Percentiles rank a stretch among this genome's conserved stretches.
Conservation (phyloP, 2,797 vertebrate species). For the Halcyon smyrnensis region DNA sequence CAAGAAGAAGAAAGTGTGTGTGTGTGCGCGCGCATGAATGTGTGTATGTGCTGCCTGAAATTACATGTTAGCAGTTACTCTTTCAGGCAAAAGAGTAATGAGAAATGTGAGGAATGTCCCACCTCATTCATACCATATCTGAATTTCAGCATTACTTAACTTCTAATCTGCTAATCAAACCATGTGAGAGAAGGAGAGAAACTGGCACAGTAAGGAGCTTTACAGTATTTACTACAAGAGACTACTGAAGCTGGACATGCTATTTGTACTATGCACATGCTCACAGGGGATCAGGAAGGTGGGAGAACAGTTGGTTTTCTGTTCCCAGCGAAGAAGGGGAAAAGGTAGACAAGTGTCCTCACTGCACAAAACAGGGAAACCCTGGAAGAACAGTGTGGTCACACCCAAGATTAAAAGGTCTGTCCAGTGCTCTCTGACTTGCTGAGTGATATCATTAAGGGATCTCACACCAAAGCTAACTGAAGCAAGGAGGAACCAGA, state of each 20-base stretch:
- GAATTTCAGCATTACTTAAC: background rate
- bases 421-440: background rate
- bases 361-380: background rate
- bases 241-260: background rate
- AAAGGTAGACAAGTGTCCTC: background rate
- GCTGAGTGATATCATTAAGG: background rate
- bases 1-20: background rate
- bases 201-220: background rate
- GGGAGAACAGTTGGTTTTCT: background rate
- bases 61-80: background rate
- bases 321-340: background rate
- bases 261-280: background rate
- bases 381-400: accelerated
- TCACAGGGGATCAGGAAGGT: background rate
- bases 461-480: background rate
- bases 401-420: background rate
- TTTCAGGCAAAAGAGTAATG: background rate
- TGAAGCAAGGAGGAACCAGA: background rate
- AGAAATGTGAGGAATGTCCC: background rate
- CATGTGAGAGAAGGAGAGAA: background rate
- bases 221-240: background rate
- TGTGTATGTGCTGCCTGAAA: accelerated
- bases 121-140: background rate
- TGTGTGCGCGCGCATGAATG: background rate
- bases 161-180: constrained; percentile 10